phyloP scores from a whole-genome alignment of 2,113 vertebrate species.

The Parus major region DNA sequence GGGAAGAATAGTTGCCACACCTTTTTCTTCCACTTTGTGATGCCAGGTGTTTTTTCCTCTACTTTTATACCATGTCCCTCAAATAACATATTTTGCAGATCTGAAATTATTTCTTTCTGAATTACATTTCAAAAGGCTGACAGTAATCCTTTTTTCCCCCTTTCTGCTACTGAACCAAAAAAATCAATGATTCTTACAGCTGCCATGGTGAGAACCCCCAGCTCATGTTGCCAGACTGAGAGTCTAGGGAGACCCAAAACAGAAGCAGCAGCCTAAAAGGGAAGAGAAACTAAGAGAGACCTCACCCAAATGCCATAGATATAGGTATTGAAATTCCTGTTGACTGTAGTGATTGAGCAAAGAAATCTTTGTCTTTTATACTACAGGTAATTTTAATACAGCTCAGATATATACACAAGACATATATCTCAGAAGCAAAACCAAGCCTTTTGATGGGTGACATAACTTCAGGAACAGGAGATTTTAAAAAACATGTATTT shows the following conservation, averaged over 20 bases:
- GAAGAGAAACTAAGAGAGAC: background rate
- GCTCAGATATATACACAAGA: background rate
- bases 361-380: background rate
- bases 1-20: background rate
- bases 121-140: background rate
- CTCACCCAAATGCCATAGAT: background rate
- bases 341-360: background rate
- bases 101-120: background rate
- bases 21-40: background rate
- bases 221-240: accelerated
- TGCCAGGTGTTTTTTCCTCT: background rate
- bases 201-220: background rate
- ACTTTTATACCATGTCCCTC: background rate
- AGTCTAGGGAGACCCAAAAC: background rate
- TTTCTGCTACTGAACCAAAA: background rate
- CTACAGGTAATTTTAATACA: background rate
- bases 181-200: background rate
- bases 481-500: background rate
- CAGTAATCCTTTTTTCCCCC: background rate
- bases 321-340: background rate
- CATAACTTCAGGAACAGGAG: background rate
- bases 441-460: background rate
- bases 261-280: background rate
- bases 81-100: background rate
- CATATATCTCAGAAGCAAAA: background rate